Percentiles rank a stretch among this genome's conserved stretches.
Conservation (phyloP, 1,140 invertebrate genomes). For the Euschistus heros region DNA sequence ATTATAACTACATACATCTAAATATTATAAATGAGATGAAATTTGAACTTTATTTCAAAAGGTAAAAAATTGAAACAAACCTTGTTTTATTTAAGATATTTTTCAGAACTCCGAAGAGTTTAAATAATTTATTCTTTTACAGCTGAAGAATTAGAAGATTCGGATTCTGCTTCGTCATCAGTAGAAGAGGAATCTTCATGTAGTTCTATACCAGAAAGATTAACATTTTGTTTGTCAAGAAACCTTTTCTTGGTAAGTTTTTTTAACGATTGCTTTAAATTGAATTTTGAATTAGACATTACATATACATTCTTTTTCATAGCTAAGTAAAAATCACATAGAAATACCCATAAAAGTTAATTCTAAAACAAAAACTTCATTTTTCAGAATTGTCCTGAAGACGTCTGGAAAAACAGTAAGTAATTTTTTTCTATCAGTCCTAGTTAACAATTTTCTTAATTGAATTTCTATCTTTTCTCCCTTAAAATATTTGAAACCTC, state of each 20-base stretch:
- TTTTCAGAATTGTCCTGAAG: slow-evolving; percentile 15
- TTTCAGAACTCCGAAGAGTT: too few relatives aligned
- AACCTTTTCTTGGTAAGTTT: slow-evolving; percentile 22
- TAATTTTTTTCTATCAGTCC: not conserved
- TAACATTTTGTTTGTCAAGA: slow-evolving; percentile 20
- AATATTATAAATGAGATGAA: too few relatives aligned
- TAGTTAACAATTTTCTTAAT: not conserved
- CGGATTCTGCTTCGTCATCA: not conserved
- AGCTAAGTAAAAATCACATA: too few relatives aligned
- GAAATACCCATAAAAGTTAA: not conserved
- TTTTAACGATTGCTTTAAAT: not conserved
- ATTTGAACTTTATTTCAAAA: too few relatives aligned
- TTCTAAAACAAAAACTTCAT: not conserved
- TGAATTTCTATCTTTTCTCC: not conserved
- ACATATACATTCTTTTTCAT: too few relatives aligned
- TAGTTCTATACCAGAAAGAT: slow-evolving; percentile 10
- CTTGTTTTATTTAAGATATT: too few relatives aligned
- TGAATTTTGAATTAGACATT: not conserved
- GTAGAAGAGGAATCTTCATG: slow-evolving; percentile 19
- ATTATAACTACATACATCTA: too few relatives aligned
- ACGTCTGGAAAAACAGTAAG: slow-evolving; percentile 17
- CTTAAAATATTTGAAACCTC: not conserved
- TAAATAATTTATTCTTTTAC: too few relatives aligned
- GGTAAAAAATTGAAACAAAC: too few relatives aligned
- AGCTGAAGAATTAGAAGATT: not conserved